A percentile compares a stretch with the other conserved stretches of the same genome.
phyloP scores from a whole-genome alignment of 2,797 vertebrate genomes.

The Gymnoscopelus microlampas region DNA sequence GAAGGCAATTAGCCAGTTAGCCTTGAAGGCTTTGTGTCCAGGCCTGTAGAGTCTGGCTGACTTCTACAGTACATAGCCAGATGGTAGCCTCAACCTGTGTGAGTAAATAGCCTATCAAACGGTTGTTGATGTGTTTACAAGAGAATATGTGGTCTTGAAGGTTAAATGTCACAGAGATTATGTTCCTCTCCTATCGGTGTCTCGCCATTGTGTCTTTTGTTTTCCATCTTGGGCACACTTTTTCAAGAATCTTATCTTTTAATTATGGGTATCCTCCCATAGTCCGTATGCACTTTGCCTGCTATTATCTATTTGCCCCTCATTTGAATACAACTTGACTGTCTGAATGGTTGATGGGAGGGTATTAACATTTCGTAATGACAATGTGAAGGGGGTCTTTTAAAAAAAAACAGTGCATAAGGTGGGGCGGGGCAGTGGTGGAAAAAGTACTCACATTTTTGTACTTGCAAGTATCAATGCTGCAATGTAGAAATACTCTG shows the following conservation, averaged over 20 bases:
- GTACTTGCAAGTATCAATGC: too few species aligned
- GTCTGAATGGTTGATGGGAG: constrained; percentile 1
- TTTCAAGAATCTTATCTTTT: constrained; percentile 38
- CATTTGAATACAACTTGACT: constrained; percentile 16
- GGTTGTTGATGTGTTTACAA: constrained; percentile 59
- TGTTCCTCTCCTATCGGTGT: constrained; percentile 20
- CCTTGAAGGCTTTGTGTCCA: constrained; percentile 73
- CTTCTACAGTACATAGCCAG: constrained; percentile 58
- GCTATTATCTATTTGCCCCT: not conserved
- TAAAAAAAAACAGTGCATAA: too few species aligned
- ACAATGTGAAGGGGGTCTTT: constrained; percentile 24
- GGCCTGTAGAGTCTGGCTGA: constrained; percentile 71
- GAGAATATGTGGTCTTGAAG: constrained; percentile 48
- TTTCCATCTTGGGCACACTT: constrained; percentile 18
- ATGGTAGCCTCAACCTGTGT: constrained; percentile 70
- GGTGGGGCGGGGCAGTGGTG: too few species aligned
- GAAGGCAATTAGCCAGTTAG: constrained; percentile 76
- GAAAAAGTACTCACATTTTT: too few species aligned
- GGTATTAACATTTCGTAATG: constrained; percentile 30
- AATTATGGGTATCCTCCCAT: constrained; percentile 16
- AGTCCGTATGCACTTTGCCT: constrained; percentile 25
- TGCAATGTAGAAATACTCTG: too few species aligned
- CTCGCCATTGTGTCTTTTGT: constrained; percentile 19
- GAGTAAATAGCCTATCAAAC: constrained; percentile 65
- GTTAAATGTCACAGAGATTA: constrained; percentile 51